Conservation (phyloP, 2,888 invertebrate species). For the Mystacides longicornis region DNA sequence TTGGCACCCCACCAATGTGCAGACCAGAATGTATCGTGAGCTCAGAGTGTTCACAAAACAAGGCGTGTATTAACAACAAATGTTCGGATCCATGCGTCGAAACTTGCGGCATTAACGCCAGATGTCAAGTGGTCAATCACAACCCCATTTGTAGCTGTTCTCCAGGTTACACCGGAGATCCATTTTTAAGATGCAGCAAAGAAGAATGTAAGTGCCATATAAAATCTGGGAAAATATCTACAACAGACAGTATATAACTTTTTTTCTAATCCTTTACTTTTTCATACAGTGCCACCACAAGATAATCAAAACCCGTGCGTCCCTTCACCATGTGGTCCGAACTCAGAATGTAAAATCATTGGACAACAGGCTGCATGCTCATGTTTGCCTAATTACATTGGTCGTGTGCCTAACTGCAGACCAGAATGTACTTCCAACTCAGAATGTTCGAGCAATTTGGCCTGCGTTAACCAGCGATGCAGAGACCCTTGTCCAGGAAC, state of each 20-base stretch:
- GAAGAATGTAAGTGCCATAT: conserved; percentile 59
- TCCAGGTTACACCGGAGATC: conserved; percentile 72
- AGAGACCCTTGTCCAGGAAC: conserved; percentile 74
- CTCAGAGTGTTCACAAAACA: conserved; percentile 73
- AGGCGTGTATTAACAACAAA: conserved; percentile 72
- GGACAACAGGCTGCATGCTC: conserved; percentile 81
- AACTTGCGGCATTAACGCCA: conserved; percentile 72
- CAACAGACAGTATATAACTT: background rate
- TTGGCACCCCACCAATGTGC: conserved; percentile 74
- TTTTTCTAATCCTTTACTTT: conserved; percentile 35
- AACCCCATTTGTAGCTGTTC: conserved; percentile 82
- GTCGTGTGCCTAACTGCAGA: conserved; percentile 78
- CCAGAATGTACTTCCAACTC: conserved; percentile 75
- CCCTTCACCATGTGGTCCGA: conserved; percentile 77
- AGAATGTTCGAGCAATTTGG: conserved; percentile 74
- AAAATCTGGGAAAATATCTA: background rate
- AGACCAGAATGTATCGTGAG: conserved; percentile 78
- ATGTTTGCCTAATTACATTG: conserved; percentile 70
- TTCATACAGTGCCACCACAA: too few species aligned
- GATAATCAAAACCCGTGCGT: conserved; percentile 59
- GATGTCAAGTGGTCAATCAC: conserved; percentile 78
- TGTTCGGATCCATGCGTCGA: conserved; percentile 77
- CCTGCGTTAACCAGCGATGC: conserved; percentile 75
- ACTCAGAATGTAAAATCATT: conserved; percentile 73
- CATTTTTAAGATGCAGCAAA: conserved; percentile 60